These are phyloP conservation scores for Oncorhynchus nerka DNA, from an alignment of 2,113 vertebrate species.

Conservation along the genomic window DNA sequence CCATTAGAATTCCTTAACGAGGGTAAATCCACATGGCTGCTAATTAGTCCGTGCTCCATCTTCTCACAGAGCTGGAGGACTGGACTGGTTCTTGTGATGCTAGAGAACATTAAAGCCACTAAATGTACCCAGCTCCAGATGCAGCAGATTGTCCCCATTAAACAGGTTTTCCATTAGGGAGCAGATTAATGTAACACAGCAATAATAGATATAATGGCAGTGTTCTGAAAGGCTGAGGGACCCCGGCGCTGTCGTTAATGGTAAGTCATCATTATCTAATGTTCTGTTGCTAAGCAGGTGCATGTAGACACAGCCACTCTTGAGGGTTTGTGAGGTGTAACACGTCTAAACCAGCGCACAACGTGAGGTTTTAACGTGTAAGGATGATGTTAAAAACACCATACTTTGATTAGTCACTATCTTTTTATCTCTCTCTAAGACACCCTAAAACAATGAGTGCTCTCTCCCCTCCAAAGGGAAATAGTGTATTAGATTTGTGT, in stretches of 20 bases:
- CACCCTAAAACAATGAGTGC: neutral
- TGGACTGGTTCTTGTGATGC: constrained; percentile 36
- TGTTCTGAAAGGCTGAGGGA: constrained; percentile 4
- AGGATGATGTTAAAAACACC: too few relatives aligned
- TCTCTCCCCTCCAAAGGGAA: neutral
- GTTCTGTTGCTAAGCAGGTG: neutral
- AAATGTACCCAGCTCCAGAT: constrained; percentile 61
- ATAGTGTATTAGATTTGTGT: constrained; percentile 59
- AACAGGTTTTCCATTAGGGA: constrained; percentile 36
- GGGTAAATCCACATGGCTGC: constrained; percentile 56
- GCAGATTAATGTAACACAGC: constrained; percentile 45
- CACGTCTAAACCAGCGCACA: neutral
- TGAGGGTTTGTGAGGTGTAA: neutral
- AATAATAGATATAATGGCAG: constrained; percentile 31
- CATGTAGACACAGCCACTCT: neutral
- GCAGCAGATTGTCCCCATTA: constrained; percentile 50
- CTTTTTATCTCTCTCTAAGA: constrained; percentile 22
- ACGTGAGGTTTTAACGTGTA: too few relatives aligned
- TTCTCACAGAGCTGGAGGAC: constrained; percentile 46
- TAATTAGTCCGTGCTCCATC: constrained; percentile 64
- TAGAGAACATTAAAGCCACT: constrained; percentile 43
- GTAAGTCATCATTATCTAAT: constrained; percentile 19
- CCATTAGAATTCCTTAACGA: constrained; percentile 48
- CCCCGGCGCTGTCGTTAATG: constrained; percentile 49
- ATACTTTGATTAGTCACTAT: neutral